phyloP scores from a whole-genome alignment of 2,888 invertebrate species.

The Pantelozetes paolii region DNA sequence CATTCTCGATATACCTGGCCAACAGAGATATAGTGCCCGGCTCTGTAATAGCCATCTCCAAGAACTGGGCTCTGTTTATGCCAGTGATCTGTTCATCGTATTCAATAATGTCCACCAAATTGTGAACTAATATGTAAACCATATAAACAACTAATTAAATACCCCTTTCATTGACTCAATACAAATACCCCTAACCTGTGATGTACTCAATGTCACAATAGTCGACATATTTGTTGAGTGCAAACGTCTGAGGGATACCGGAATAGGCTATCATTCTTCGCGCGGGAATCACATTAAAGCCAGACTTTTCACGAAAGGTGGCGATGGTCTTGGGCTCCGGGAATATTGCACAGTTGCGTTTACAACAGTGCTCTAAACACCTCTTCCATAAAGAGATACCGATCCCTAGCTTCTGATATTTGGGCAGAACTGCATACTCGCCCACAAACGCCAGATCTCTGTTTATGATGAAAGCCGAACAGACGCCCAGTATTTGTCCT shows the following conservation, averaged over 20 bases:
- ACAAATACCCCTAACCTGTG: slow-evolving; percentile 20
- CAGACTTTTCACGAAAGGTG: slow-evolving; percentile 37
- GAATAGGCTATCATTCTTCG: slow-evolving; percentile 35
- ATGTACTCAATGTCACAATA: slow-evolving; percentile 40
- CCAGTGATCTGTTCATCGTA: slow-evolving; percentile 40
- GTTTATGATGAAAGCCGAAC: slow-evolving; percentile 34
- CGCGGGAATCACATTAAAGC: slow-evolving; percentile 38
- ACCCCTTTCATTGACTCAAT: background rate
- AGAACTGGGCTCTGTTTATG: slow-evolving; percentile 38
- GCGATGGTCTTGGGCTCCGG: slow-evolving; percentile 32
- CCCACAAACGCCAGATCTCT: slow-evolving; percentile 35
- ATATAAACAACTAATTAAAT: no score
- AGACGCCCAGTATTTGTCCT: slow-evolving; percentile 40
- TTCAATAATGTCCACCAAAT: slow-evolving; percentile 37
- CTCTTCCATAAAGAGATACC: slow-evolving; percentile 37
- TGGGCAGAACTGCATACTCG: slow-evolving; percentile 39
- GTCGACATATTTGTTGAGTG: slow-evolving; percentile 40
- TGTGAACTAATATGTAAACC: slow-evolving; percentile 30
- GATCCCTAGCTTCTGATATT: slow-evolving; percentile 36
- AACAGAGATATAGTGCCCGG: slow-evolving; percentile 35
- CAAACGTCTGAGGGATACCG: slow-evolving; percentile 37
- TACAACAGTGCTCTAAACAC: slow-evolving; percentile 38
- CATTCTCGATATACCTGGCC: slow-evolving; percentile 38
- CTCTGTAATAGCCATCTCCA: slow-evolving; percentile 30
- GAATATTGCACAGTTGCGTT: slow-evolving; percentile 40